Percentiles rank a stretch among this genome's conserved stretches.
phyloP scores from a whole-genome alignment of 2,113 vertebrate species.

The Strigops habroptila region DNA sequence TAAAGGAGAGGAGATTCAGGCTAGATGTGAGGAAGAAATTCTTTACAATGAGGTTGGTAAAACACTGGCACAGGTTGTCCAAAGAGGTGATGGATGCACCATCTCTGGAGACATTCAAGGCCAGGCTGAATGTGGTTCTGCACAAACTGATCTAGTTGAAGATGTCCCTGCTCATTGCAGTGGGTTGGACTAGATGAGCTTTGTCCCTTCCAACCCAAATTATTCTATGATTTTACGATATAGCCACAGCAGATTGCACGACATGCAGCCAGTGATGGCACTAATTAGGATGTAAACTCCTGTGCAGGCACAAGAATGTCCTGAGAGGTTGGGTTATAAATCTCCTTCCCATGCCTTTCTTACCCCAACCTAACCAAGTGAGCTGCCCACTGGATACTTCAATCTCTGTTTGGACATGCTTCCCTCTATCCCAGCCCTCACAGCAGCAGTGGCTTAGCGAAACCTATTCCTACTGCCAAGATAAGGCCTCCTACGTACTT shows the following conservation, averaged over 20 bases:
- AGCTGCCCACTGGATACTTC: not conserved
- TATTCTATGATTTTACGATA: not conserved
- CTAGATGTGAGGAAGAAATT: not conserved
- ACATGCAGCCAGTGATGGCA: not conserved
- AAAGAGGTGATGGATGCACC: too few relatives aligned
- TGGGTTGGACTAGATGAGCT: too few relatives aligned
- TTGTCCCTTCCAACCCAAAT: too few relatives aligned
- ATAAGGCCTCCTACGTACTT: not conserved
- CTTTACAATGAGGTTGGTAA: not conserved
- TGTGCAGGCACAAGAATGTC: not conserved
- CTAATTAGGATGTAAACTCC: not conserved
- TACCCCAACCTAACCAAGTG: not conserved
- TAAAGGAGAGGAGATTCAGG: not conserved
- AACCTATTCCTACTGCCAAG: not conserved
- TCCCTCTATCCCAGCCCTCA: not conserved
- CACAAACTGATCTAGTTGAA: too few relatives aligned
- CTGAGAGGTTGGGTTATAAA: not conserved
- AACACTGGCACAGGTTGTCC: not conserved
- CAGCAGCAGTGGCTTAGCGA: rapidly evolving
- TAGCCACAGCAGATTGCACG: not conserved
- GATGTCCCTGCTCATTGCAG: too few relatives aligned
- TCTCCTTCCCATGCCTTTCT: not conserved
- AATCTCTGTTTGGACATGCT: not conserved
- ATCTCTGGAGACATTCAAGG: too few relatives aligned
- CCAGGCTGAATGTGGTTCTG: too few relatives aligned